Evolutionary conservation across 2,888 invertebrate species (phyloP).

Genomic region (Trichopoda pennipes): DNA sequence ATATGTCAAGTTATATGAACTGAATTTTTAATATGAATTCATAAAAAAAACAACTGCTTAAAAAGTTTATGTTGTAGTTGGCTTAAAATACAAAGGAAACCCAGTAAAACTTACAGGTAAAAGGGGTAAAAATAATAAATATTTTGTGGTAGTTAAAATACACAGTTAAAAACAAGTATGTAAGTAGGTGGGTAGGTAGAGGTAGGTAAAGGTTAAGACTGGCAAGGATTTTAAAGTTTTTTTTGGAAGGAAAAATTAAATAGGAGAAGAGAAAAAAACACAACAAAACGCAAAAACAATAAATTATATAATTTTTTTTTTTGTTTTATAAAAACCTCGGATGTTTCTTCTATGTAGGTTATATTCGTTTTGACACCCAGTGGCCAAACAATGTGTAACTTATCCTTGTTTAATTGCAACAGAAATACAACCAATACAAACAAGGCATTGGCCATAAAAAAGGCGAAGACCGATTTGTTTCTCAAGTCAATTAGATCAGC

Average conservation of each 20-base stretch:
- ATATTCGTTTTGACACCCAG: slow-evolving; percentile 97
- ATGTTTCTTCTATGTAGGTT: slow-evolving; percentile 94
- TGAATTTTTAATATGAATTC: slow-evolving; percentile 43
- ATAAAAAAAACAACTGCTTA: slow-evolving; percentile 10
- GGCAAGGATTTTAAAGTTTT: slow-evolving; percentile 18
- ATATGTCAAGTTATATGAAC: slow-evolving; percentile 38
- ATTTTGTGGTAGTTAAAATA: slow-evolving; percentile 10
- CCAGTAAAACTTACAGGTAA: slow-evolving; percentile 8
- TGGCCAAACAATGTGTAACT: slow-evolving; percentile 98
- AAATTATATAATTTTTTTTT: slow-evolving; percentile 41
- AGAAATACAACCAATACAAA: slow-evolving; percentile 99
- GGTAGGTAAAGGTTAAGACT: slow-evolving; percentile 10
- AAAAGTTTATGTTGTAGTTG: slow-evolving; percentile 19
- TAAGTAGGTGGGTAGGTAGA: slow-evolving; percentile 5
- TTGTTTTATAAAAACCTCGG: slow-evolving; percentile 86
- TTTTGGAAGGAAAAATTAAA: slow-evolving; percentile 12
- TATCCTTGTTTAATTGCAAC: slow-evolving; percentile 99
- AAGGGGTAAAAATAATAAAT: neutral
- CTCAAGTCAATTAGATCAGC: slow-evolving; percentile 95
- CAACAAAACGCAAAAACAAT: slow-evolving; percentile 65
- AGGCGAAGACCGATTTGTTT: slow-evolving; percentile 98
- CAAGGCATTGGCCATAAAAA: slow-evolving; percentile 99
- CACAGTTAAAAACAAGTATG: slow-evolving; percentile 25
- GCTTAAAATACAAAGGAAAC: slow-evolving; percentile 26
- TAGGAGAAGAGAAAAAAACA: slow-evolving; percentile 59